Evolutionary conservation across 2,888 invertebrate species (phyloP).

Genomic region (Hirtodrosophila confusa): DNA sequence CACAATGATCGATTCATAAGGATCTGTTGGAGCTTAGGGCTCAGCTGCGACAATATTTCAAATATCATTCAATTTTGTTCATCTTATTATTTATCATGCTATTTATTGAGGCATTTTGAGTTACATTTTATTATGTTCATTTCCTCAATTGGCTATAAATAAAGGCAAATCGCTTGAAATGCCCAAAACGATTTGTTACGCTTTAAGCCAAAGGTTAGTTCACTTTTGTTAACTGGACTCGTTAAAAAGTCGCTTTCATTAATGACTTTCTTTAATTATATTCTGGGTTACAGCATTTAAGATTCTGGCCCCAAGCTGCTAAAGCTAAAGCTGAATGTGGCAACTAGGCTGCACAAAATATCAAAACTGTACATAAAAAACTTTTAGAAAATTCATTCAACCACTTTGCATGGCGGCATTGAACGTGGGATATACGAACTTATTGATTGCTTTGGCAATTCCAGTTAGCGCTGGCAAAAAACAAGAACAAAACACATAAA

Average conservation of each 20-base stretch:
- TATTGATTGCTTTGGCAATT: constrained; percentile 66
- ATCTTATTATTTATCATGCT: constrained; percentile 20
- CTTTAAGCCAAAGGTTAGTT: constrained; percentile 13
- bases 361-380: constrained; percentile 13
- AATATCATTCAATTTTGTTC: constrained; percentile 12
- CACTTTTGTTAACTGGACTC: constrained; percentile 19
- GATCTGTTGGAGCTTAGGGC: too few species aligned
- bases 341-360: constrained; percentile 2
- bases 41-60: constrained; percentile 10
- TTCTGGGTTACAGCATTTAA: constrained; percentile 10
- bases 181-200: constrained; percentile 28
- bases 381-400: constrained; percentile 54
- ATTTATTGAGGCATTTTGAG: constrained; percentile 17
- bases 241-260: constrained; percentile 33
- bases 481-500: constrained; percentile 15
- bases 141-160: constrained; percentile 33
- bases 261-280: constrained; percentile 47
- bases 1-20: too few species aligned
- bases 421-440: constrained; percentile 54
- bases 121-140: constrained; percentile 33
- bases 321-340: constrained; percentile 8
- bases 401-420: constrained; percentile 49
- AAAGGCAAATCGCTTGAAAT: constrained; percentile 18
- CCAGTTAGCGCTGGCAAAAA: constrained; percentile 23
- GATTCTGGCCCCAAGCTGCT: constrained; percentile 36